Base-by-base conservation (phyloP, 2,113 vertebrate genomes). In the Tichodroma muraria region DNA sequence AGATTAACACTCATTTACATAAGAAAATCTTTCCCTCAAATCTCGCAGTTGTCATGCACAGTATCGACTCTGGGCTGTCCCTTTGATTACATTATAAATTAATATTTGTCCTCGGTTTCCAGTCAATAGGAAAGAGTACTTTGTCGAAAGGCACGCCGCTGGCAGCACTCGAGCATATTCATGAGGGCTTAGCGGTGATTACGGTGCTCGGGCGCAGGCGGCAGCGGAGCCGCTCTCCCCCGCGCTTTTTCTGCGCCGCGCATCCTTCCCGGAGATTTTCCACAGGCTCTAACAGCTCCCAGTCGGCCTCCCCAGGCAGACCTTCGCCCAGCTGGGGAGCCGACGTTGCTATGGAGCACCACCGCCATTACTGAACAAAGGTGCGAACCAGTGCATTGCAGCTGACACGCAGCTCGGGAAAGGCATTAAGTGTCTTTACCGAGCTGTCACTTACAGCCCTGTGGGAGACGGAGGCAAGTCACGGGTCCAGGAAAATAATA, bases 401-500 rank as follows among this genome's bases (percentile, higher is more conserved):
- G 89, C 85, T 96, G 95, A 93, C 94, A 88, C 0, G n/a, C 57
- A 20, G 79, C 78, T 88, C 66, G n/a, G 80, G 77, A 89, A n/a
- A 93, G 76, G 85, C 95, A 97, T 93, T 80, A 69, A 77, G 56
- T 23, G 86, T 98, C 96, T 98, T 98, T 97, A 97, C 96, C 38
- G 95, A 97, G 95, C 95, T 98, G 98, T 98, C 97, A 97, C 80
- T 95, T 68, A 37, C 54, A 88, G 68, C 96, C 98, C 97, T 94
- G 33, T 93, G 97, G 97, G 97, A 97, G 88, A 88, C 42, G 60
- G 76, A 94, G 92, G 68, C 81, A 77, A 96, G 96, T 94, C 95
- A 97, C 75, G 90, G 93, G 97, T 93, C 85, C 75, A 63, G 95
- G 95, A 97, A 98, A 98, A 98, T 98, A 98, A 98, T 98, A 98